Evolutionary conservation across 2,888 invertebrate genomes (phyloP).

Genomic region (Athetis lepigone): DNA sequence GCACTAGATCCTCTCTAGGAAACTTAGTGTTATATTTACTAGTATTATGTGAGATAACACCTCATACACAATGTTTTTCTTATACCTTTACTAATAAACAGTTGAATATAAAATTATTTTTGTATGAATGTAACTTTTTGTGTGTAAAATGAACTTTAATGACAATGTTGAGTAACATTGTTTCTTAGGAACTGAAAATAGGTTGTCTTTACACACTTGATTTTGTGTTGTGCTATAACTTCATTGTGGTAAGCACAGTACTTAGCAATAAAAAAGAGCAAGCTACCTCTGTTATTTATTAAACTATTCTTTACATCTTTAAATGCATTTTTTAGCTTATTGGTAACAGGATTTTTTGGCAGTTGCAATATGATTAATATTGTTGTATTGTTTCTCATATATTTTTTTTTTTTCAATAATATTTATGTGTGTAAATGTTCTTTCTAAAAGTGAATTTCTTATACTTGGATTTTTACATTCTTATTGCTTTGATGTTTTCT

Average conservation of each 20-base stretch:
- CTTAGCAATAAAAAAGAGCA: constrained; percentile 6
- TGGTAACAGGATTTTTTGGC: constrained; percentile 1
- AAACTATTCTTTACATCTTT: constrained; percentile 28
- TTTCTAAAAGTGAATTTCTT: constrained; percentile 9
- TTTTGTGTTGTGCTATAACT: constrained; percentile 19
- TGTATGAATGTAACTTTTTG: constrained; percentile 13
- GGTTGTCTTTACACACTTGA: constrained; percentile 19
- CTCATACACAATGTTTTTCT: constrained; percentile 36
- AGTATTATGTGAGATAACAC: constrained; percentile 41
- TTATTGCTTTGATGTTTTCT: constrained; percentile 12
- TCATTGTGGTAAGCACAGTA: constrained; percentile 5
- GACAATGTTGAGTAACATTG: not conserved
- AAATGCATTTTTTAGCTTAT: constrained; percentile 23
- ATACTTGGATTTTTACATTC: not conserved
- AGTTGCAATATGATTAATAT: not conserved
- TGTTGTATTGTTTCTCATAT: not conserved
- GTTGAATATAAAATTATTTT: not conserved
- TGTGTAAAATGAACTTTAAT: constrained; percentile 28
- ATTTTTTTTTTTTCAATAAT: constrained; percentile 6
- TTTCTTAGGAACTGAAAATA: not conserved
- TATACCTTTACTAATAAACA: constrained; percentile 23
- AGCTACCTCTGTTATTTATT: constrained; percentile 30
- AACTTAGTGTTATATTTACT: constrained; percentile 24
- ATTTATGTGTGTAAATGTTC: not conserved
- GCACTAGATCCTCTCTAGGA: constrained; percentile 10